Evolutionary conservation across 2,113 vertebrate genomes (phyloP).

Genomic region (Python bivittatus): DNA sequence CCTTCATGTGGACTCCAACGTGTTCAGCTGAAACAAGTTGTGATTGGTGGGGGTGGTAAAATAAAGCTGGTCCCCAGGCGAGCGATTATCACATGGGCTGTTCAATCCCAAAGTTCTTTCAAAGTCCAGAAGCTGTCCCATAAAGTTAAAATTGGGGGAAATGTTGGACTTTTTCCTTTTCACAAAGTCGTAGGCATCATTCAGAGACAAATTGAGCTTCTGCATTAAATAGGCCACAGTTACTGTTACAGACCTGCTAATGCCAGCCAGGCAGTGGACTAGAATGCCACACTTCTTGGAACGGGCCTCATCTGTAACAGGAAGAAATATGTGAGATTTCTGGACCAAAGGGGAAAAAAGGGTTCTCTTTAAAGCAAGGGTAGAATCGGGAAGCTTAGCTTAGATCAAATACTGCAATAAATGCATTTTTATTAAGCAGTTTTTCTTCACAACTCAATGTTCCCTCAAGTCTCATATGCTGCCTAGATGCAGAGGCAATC

Average conservation of each 20-base stretch:
- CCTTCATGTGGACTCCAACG: conserved; percentile 95
- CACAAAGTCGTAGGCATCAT: conserved; percentile 97
- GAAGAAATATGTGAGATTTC: conserved; percentile 55
- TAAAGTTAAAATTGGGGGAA: conserved; percentile 99
- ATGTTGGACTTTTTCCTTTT: conserved; percentile 99
- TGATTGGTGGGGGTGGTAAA: conserved; percentile 98
- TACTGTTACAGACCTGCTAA: conserved; percentile 97
- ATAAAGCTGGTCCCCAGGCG: conserved; percentile 89
- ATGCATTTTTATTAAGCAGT: not conserved
- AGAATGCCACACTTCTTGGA: conserved; percentile 97
- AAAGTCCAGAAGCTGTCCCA: conserved; percentile 99
- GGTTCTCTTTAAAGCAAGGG: conserved; percentile 36
- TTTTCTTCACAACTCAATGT: not conserved
- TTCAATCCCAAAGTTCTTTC: conserved; percentile 96
- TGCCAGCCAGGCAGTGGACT: conserved; percentile 97
- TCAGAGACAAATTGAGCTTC: conserved; percentile 98
- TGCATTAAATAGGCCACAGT: conserved; percentile 99
- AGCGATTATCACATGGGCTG: conserved; percentile 93
- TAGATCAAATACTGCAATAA: conserved; percentile 5
- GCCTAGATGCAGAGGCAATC: not conserved
- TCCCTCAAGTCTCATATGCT: not conserved
- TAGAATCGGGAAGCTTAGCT: conserved; percentile 44
- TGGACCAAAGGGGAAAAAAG: not conserved
- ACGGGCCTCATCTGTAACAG: conserved; percentile 92
- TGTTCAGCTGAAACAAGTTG: conserved; percentile 96